These are phyloP conservation scores for Schlechtendalia chinensis DNA, from an alignment of 1,140 invertebrate species.

Conservation along the genomic window DNA sequence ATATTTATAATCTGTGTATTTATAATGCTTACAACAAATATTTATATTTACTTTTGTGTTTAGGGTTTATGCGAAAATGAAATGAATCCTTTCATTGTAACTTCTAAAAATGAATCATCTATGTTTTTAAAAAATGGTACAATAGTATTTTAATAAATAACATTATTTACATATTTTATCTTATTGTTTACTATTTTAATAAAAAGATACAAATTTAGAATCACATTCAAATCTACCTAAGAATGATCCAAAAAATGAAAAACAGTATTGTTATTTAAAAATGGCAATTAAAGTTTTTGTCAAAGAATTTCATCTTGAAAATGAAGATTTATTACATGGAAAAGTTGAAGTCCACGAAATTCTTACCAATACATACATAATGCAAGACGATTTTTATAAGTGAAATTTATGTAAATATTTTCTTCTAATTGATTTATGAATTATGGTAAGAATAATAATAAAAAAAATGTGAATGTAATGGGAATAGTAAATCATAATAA, in stretches of 20 bases:
- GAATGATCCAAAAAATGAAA: constrained; percentile 52
- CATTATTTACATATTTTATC: neutral
- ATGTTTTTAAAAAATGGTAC: constrained; percentile 54
- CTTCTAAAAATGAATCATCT: constrained; percentile 23
- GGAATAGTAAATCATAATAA: too few species aligned
- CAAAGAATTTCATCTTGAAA: constrained; percentile 71
- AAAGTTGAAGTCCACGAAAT: constrained; percentile 77
- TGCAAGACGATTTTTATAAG: constrained; percentile 82
- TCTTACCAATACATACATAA: constrained; percentile 73
- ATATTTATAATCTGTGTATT: neutral
- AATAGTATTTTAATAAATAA: neutral
- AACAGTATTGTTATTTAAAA: constrained; percentile 65
- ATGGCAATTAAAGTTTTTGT: constrained; percentile 80
- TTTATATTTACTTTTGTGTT: constrained; percentile 1
- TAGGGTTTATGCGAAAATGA: constrained; percentile 17
- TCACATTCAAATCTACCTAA: neutral
- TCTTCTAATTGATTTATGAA: too few species aligned
- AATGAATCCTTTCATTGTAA: constrained; percentile 34
- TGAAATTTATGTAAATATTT: constrained; percentile 53
- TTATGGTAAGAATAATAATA: too few species aligned
- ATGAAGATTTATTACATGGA: constrained; percentile 66
- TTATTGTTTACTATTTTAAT: neutral
- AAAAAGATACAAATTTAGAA: neutral
- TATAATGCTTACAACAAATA: too few species aligned
- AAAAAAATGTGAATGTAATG: too few species aligned